Evolutionary conservation across 2,888 invertebrate genomes (phyloP).

Genomic region (Lissocephala sabroskyi): DNA sequence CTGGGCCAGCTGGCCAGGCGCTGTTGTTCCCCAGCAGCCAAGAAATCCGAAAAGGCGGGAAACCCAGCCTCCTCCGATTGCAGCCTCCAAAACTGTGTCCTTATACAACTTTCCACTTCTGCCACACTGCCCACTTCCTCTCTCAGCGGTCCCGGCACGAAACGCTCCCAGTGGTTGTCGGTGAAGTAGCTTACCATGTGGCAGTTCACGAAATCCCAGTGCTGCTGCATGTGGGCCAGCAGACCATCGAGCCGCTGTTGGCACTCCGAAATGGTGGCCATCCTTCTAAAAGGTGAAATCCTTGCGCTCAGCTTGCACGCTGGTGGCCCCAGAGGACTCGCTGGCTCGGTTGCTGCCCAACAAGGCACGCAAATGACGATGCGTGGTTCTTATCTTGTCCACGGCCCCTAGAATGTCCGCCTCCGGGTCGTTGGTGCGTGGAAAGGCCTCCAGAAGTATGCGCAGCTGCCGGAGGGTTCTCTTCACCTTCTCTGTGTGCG

Average conservation of each 20-base stretch:
- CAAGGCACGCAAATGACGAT: slow-evolving; percentile 80
- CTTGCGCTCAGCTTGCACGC: slow-evolving; percentile 31
- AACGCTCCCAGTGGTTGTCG: slow-evolving; percentile 77
- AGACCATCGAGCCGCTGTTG: slow-evolving; percentile 73
- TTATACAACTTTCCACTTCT: slow-evolving; percentile 72
- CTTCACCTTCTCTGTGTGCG: slow-evolving; percentile 75
- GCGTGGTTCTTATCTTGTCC: slow-evolving; percentile 79
- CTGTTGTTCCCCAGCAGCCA: slow-evolving; percentile 31
- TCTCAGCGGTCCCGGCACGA: slow-evolving; percentile 75
- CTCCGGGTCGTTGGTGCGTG: slow-evolving; percentile 77
- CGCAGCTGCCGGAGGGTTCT: slow-evolving; percentile 76
- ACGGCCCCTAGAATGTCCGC: slow-evolving; percentile 78
- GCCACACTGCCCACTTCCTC: slow-evolving; percentile 72
- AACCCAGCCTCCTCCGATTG: slow-evolving; percentile 15
- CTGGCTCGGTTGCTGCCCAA: slow-evolving; percentile 63
- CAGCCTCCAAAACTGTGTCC: slow-evolving; percentile 73
- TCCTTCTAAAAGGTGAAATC: slow-evolving; percentile 53
- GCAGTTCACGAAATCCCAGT: slow-evolving; percentile 79
- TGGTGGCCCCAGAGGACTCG: background rate
- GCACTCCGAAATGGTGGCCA: slow-evolving; percentile 45
- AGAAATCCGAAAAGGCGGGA: slow-evolving; percentile 36
- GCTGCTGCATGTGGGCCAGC: slow-evolving; percentile 75
- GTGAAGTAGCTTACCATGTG: slow-evolving; percentile 86
- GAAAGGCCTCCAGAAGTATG: slow-evolving; percentile 78
- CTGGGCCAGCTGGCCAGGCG: slow-evolving; percentile 37